These are phyloP conservation scores for Alosa sapidissima DNA, from an alignment of 2,797 vertebrate genomes.

Conservation along the genomic window DNA sequence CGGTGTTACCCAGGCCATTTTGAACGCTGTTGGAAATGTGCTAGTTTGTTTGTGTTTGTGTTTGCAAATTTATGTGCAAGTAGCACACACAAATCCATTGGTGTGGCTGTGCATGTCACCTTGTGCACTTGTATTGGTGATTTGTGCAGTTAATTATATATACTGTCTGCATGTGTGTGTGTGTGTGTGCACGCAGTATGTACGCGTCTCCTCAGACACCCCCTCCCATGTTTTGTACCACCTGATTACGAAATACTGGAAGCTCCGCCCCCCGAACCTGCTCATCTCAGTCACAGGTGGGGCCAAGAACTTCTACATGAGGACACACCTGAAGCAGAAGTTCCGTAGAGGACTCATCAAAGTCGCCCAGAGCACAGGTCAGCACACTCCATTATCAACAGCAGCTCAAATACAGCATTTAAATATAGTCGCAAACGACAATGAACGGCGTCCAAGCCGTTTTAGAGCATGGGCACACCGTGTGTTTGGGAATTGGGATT, in stretches of 20 bases:
- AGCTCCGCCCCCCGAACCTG: constrained; percentile 85
- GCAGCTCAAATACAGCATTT: neutral
- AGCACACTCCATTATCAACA: neutral
- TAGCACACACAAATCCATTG: too few species aligned
- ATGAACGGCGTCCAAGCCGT: too few species aligned
- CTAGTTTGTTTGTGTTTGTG: neutral
- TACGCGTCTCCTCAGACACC: constrained; percentile 85
- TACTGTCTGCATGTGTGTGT: neutral
- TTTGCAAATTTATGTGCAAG: neutral
- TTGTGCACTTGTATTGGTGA: too few species aligned
- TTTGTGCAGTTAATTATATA: too few species aligned
- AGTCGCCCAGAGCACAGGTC: constrained; percentile 93
- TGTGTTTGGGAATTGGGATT: too few species aligned
- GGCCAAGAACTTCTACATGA: constrained; percentile 93
- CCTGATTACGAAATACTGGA: constrained; percentile 90
- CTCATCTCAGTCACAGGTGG: constrained; percentile 97
- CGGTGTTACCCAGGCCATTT: too few species aligned
- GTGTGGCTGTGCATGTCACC: too few species aligned
- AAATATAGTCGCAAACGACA: too few species aligned
- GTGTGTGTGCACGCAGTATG: constrained; percentile 73
- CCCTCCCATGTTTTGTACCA: constrained; percentile 78
- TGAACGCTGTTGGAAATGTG: too few species aligned
- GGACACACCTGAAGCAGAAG: constrained; percentile 81
- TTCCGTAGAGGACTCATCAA: constrained; percentile 92
- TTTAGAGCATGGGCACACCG: too few species aligned